A percentile compares a stretch with the other conserved stretches of the same genome.
These are phyloP conservation scores for Yponomeuta sedellus DNA, from an alignment of 2,888 invertebrate genomes.

Conservation along the genomic window DNA sequence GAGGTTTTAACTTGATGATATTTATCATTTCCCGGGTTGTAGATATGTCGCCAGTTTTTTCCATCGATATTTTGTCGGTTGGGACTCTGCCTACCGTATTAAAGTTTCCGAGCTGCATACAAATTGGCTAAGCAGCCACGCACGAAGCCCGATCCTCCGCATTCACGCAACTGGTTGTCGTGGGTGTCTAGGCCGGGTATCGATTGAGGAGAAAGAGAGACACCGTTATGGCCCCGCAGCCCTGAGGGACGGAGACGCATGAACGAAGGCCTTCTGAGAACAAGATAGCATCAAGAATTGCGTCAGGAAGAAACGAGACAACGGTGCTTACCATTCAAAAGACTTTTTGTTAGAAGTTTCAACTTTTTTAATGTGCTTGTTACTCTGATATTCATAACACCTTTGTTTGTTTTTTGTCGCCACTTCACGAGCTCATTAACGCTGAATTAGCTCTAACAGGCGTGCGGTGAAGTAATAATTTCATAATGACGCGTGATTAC, in stretches of 20 bases:
- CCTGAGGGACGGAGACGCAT: conserved; percentile 33
- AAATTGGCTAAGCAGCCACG: conserved; percentile 3
- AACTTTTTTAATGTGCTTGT: conserved; percentile 35
- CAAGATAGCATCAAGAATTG: conserved; percentile 66
- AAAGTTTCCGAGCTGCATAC: neutral
- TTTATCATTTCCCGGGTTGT: no score
- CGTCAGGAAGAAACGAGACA: conserved; percentile 55
- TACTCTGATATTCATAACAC: conserved; percentile 70
- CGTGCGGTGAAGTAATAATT: conserved; percentile 26
- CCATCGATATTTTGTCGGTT: neutral
- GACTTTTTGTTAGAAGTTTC: conserved; percentile 37
- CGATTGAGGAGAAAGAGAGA: conserved; percentile 56
- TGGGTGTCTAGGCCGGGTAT: conserved; percentile 56
- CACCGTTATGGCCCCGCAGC: conserved; percentile 21
- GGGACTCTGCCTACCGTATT: neutral
- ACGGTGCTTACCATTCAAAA: conserved; percentile 62
- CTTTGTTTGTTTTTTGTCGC: conserved; percentile 58
- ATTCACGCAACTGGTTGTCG: conserved; percentile 48
- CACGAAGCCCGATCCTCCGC: conserved; percentile 18
- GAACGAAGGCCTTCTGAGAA: conserved; percentile 56
- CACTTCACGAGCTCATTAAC: conserved; percentile 50
- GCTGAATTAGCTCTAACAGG: conserved; percentile 48
- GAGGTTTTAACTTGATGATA: no score
- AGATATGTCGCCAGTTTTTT: neutral
- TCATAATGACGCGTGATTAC: conserved; percentile 9